These are phyloP conservation scores for Rhinolophus ferrumequinum DNA, from an alignment of 2,113 vertebrate genomes.

Conservation along the genomic window DNA sequence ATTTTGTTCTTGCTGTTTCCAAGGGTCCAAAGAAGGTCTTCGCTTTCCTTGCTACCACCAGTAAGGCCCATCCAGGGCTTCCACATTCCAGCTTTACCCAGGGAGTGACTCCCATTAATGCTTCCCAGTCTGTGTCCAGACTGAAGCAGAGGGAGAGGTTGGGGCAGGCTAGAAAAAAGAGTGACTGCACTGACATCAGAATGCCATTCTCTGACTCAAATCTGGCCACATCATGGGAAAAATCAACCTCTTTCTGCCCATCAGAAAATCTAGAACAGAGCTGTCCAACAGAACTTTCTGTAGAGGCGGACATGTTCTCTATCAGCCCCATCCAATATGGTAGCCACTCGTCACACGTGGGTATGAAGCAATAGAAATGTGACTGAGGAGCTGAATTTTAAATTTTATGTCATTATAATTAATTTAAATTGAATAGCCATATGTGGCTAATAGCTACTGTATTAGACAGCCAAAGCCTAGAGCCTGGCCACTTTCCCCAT, in stretches of 20 bases:
- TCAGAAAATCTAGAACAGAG: neutral
- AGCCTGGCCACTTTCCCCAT: neutral
- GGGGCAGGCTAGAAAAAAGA: neutral
- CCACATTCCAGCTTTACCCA: neutral
- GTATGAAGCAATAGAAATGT: neutral
- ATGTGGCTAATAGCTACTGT: neutral
- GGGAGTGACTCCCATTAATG: neutral
- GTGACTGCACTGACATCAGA: fast-evolving
- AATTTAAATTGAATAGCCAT: neutral
- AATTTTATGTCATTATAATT: neutral
- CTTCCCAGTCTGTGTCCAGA: neutral
- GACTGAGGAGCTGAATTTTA: neutral
- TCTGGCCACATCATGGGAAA: neutral
- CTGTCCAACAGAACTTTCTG: neutral
- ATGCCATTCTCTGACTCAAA: neutral
- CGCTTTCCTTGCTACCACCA: neutral
- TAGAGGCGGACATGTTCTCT: neutral
- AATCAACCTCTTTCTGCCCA: neutral
- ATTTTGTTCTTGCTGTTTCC: neutral
- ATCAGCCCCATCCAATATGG: neutral
- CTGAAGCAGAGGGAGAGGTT: neutral
- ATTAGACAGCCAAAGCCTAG: neutral
- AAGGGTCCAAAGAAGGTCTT: too few relatives aligned
- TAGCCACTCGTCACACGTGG: neutral
- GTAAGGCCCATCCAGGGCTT: neutral